A percentile compares a stretch with the other conserved stretches of the same genome.
Evolutionary conservation across 1,140 invertebrate species (phyloP).

Genomic region (Aphis craccivora): DNA sequence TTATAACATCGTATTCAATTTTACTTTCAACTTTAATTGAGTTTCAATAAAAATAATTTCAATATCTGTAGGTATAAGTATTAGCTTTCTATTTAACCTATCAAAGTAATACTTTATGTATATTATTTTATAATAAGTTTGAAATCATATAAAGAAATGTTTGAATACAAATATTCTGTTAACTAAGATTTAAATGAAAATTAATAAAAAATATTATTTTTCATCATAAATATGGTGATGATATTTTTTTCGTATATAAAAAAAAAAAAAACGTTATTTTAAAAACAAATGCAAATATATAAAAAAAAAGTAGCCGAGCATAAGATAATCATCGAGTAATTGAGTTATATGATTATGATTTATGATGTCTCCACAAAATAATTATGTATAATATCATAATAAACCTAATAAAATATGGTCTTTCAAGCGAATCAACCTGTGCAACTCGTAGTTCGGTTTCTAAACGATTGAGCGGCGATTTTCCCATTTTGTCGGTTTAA

Average conservation of each 20-base stretch:
- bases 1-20: not conserved
- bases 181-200: not conserved
- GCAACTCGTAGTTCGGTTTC: not conserved
- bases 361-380: not conserved
- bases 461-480: not conserved
- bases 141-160: not conserved
- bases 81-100: not conserved
- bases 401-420: not conserved
- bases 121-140: not conserved
- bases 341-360: not conserved
- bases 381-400: not conserved
- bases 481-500: not conserved
- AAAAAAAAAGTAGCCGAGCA: not conserved
- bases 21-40: not conserved
- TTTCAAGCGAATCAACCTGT: not conserved
- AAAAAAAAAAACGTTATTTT: not conserved
- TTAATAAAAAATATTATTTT: not conserved
- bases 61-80: not conserved
- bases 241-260: too few species aligned
- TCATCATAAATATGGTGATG: not conserved
- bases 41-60: not conserved
- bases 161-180: not conserved
- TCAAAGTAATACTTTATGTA: not conserved
- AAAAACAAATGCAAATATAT: not conserved
- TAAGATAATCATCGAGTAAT: not conserved